Evolutionary conservation across 2,888 invertebrate genomes (phyloP).

Genomic region (Orthosia gothica): DNA sequence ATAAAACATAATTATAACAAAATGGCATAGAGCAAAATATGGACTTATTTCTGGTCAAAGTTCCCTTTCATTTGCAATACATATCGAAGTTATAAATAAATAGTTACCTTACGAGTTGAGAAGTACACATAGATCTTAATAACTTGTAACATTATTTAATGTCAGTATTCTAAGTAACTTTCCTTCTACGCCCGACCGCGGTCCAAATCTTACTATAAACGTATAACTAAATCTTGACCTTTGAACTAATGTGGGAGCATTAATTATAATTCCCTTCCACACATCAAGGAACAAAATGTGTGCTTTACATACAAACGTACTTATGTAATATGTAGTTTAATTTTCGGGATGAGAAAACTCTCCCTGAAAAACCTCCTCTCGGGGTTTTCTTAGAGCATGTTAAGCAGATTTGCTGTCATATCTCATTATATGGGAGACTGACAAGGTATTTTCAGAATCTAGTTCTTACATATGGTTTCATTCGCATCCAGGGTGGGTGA

Average conservation of each 20-base stretch:
- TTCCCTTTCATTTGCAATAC: slow-evolving; percentile 38
- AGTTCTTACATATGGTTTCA: too few relatives aligned
- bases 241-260: slow-evolving; percentile 23
- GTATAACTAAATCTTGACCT: slow-evolving; percentile 29
- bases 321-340: background rate
- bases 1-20: slow-evolving; percentile 16
- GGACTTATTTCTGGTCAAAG: slow-evolving; percentile 27
- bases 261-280: slow-evolving; percentile 40
- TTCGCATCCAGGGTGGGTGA: too few relatives aligned
- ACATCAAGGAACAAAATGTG: slow-evolving; percentile 6
- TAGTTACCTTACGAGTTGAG: background rate
- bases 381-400: background rate
- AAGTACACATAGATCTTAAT: slow-evolving; percentile 5
- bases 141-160: background rate
- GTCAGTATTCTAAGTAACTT: slow-evolving; percentile 24
- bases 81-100: slow-evolving; percentile 28
- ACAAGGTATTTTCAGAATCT: too few relatives aligned
- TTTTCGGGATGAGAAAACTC: background rate
- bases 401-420: too few relatives aligned
- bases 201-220: slow-evolving; percentile 8
- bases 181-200: background rate
- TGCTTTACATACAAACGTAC: background rate
- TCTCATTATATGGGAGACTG: too few relatives aligned
- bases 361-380: background rate
- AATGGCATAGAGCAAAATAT: slow-evolving; percentile 30